These are phyloP conservation scores for Leptopilina drosophilae DNA, from an alignment of 2,888 invertebrate species.

Conservation along the genomic window DNA sequence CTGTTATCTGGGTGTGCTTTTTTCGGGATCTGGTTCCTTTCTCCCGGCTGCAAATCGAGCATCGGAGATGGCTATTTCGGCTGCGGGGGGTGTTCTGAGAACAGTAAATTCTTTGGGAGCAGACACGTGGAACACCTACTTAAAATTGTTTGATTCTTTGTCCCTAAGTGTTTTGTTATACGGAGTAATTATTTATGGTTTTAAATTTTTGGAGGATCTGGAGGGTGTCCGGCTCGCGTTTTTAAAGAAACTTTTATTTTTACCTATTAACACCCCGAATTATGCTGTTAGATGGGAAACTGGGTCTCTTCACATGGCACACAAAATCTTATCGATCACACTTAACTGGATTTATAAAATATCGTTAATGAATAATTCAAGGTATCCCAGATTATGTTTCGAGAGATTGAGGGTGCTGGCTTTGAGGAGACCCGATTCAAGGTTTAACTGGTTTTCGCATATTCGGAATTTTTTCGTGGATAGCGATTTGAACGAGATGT, in stretches of 20 bases:
- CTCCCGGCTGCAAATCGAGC: not conserved
- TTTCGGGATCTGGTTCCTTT: not conserved
- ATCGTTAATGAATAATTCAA: not conserved
- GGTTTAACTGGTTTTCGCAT: not conserved
- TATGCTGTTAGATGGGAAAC: not conserved
- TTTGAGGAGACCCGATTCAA: not conserved
- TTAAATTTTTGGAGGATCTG: too few species aligned
- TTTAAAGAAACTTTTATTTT: not conserved
- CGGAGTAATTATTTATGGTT: too few species aligned
- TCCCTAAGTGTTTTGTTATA: too few species aligned
- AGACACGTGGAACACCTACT: not conserved
- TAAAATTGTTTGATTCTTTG: too few species aligned
- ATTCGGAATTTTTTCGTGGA: too few species aligned
- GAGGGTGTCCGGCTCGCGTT: not conserved
- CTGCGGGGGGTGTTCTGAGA: not conserved
- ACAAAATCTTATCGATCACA: slow-evolving; percentile 1
- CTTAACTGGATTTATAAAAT: not conserved
- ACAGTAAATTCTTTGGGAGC: not conserved
- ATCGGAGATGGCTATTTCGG: not conserved
- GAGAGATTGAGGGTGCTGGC: not conserved
- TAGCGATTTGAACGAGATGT: too few species aligned
- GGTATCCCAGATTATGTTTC: slow-evolving; percentile 4
- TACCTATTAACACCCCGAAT: not conserved
- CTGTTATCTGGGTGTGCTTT: not conserved
- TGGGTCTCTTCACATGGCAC: not conserved